phyloP scores from a whole-genome alignment of 1,140 invertebrate species.

The Scaptomyza montana region DNA sequence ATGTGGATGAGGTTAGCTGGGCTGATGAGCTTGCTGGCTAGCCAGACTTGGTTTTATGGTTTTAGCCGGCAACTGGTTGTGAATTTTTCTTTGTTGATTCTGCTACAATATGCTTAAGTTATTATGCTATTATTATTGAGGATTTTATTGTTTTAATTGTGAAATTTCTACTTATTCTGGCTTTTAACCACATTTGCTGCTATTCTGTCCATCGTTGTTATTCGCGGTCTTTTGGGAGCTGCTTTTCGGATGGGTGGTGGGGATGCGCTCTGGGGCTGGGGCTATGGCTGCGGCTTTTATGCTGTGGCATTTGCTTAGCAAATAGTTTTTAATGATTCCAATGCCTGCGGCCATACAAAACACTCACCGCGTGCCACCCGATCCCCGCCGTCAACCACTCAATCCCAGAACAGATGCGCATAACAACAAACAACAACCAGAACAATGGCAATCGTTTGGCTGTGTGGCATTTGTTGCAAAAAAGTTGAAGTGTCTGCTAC shows the following conservation, averaged over 20 bases:
- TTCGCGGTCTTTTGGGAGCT: constrained; percentile 13
- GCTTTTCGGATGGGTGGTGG: neutral
- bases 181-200: constrained; percentile 22
- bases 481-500: constrained; percentile 42
- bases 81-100: neutral
- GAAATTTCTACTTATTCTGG: constrained; percentile 8
- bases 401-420: constrained; percentile 2
- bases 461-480: constrained; percentile 54
- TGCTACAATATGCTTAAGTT: too few relatives aligned
- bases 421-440: constrained; percentile 11
- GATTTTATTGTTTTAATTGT: constrained; percentile 12
- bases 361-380: neutral
- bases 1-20: constrained; percentile 1
- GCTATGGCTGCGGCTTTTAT: constrained; percentile 36
- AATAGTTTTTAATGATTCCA: constrained; percentile 79
- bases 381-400: neutral
- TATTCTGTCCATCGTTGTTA: constrained; percentile 3
- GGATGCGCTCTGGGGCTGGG: neutral
- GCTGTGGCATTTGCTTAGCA: constrained; percentile 73
- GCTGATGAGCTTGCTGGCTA: constrained; percentile 10
- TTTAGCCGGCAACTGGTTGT: neutral
- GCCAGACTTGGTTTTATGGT: constrained; percentile 4
- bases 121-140: neutral
- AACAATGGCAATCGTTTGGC: constrained; percentile 59
- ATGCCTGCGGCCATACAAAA: constrained; percentile 48